A percentile compares a stretch with the other conserved stretches of the same genome.
phyloP scores from a whole-genome alignment of 2,113 vertebrate genomes.

The Lepidothrix coronata region DNA sequence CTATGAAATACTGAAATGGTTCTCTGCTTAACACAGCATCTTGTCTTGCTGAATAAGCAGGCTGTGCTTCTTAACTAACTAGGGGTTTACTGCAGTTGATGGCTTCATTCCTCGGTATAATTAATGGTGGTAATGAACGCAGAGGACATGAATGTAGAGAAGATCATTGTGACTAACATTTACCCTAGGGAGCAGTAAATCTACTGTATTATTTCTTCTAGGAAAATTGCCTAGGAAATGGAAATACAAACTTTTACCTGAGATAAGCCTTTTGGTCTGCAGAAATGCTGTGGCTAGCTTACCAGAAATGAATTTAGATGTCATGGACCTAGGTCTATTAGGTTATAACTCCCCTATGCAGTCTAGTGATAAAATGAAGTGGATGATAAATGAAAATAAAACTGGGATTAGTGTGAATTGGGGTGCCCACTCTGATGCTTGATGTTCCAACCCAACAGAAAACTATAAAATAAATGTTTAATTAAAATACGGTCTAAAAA shows the following conservation, averaged over 20 bases:
- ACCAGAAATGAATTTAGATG: neutral
- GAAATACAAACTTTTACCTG: neutral
- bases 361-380: neutral
- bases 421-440: neutral
- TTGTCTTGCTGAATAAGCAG: neutral
- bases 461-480: neutral
- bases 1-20: neutral
- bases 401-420: fast-evolving
- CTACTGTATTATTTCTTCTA: neutral
- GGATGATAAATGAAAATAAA: neutral
- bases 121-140: neutral
- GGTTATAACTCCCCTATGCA: neutral
- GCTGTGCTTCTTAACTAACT: neutral
- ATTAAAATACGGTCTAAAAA: neutral
- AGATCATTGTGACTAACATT: neutral
- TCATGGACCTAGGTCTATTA: neutral
- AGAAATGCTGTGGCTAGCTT: neutral
- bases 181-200: neutral
- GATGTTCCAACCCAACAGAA: neutral
- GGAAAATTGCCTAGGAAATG: neutral
- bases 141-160: neutral
- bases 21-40: neutral
- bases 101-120: neutral
- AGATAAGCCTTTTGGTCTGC: neutral
- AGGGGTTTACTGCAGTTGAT: neutral